These are phyloP conservation scores for Bursaphelenchus okinawaensis DNA, from an alignment of 2,888 invertebrate species.

Conservation along the genomic window DNA sequence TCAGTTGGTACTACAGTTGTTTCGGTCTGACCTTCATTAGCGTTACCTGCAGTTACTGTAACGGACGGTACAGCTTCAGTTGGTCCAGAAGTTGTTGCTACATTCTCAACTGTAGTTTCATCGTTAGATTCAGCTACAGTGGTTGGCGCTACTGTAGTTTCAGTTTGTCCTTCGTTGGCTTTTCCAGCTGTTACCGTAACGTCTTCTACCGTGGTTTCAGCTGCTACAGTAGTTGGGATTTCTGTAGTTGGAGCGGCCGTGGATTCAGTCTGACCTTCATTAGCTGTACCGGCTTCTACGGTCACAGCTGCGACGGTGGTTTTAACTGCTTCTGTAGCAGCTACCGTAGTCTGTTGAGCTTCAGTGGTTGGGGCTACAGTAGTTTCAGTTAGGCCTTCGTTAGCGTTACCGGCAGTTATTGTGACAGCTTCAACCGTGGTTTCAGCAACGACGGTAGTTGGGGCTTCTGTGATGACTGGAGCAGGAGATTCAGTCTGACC, in stretches of 20 bases:
- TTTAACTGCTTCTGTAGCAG: not conserved
- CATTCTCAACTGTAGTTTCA: too few relatives aligned
- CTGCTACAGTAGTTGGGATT: not conserved
- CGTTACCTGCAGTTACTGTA: not conserved
- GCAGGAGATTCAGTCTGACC: too few relatives aligned
- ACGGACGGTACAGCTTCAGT: too few relatives aligned
- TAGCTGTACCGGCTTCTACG: not conserved
- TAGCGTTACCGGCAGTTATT: not conserved
- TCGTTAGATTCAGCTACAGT: too few relatives aligned
- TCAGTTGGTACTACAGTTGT: not conserved
- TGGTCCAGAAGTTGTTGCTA: too few relatives aligned
- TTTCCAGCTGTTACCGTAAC: not conserved
- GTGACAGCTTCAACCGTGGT: not conserved
- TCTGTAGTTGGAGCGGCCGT: not conserved
- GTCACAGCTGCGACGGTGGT: not conserved
- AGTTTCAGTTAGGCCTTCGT: not conserved
- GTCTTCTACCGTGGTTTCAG: not conserved
- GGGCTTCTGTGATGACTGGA: too few relatives aligned
- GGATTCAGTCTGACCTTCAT: not conserved
- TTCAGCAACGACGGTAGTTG: not conserved
- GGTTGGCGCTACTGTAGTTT: too few relatives aligned
- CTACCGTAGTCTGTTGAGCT: not conserved
- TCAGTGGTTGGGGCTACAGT: not conserved
- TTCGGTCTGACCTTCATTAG: not conserved
- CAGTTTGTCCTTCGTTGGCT: not conserved